A percentile compares a stretch with the other conserved stretches of the same genome.
These are phyloP conservation scores for Acanthosepion esculentum DNA, from an alignment of 2,888 invertebrate genomes.

Conservation along the genomic window DNA sequence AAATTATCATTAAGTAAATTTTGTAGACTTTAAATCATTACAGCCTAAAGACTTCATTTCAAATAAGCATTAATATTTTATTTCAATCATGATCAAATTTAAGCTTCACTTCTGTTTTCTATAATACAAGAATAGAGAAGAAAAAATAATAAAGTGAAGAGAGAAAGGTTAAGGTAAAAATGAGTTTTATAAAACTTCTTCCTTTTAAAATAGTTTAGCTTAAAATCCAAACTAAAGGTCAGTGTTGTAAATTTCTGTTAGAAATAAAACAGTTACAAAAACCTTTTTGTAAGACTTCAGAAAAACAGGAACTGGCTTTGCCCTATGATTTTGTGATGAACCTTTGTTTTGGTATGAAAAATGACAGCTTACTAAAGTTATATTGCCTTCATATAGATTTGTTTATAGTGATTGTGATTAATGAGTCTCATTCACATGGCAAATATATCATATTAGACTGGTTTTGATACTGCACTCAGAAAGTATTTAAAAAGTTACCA, in stretches of 20 bases:
- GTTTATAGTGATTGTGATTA: not conserved
- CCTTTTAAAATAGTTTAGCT: no score
- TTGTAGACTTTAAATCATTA: no score
- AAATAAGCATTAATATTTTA: no score
- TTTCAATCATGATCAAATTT: no score
- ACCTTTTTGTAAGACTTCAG: not conserved
- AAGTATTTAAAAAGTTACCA: conserved; percentile 12
- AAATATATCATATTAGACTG: not conserved
- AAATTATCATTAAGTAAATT: no score
- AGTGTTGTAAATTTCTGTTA: not conserved
- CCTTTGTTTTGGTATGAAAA: conserved; percentile 11
- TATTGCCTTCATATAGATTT: not conserved
- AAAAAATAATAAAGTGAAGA: no score
- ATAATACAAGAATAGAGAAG: no score
- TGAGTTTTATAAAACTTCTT: no score
- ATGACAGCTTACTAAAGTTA: not conserved
- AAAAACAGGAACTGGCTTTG: not conserved
- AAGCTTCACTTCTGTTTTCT: no score
- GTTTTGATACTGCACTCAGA: not conserved
- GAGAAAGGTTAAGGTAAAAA: no score
- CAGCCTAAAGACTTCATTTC: no score
- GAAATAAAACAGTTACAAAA: not conserved
- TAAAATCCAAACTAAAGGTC: no score
- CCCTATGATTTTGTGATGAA: conserved; percentile 33
- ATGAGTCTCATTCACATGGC: not conserved